A percentile compares a stretch with the other conserved stretches of the same genome.
Evolutionary conservation across 2,113 vertebrate species (phyloP).

Genomic region (Condylura cristata): DNA sequence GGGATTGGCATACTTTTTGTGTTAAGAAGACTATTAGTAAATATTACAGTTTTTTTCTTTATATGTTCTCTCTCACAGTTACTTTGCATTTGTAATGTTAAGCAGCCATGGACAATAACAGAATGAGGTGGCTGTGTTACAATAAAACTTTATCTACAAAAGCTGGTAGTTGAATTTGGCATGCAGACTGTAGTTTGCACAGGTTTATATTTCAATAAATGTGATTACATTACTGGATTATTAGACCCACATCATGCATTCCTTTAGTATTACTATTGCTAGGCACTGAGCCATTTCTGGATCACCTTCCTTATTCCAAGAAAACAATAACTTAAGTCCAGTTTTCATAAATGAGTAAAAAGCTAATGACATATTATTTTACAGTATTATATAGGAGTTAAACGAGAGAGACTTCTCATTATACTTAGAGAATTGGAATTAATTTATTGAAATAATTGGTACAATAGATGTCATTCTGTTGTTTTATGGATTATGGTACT

Average conservation of each 20-base stretch:
- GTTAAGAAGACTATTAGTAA: background rate
- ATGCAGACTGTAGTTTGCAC: background rate
- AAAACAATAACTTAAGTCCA: background rate
- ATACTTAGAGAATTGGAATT: slow-evolving; percentile 5
- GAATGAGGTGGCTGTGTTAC: background rate
- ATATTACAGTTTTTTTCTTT: background rate
- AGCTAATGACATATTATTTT: background rate
- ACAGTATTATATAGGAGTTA: background rate
- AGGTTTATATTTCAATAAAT: slow-evolving; percentile 45
- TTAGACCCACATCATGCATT: background rate
- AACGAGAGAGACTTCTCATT: slow-evolving; percentile 15
- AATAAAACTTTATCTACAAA: slow-evolving; percentile 23
- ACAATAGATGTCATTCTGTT: background rate
- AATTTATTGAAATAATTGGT: background rate
- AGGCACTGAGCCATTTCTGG: slow-evolving; percentile 14
- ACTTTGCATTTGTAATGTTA: background rate
- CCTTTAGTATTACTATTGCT: slow-evolving; percentile 21
- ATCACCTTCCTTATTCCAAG: background rate
- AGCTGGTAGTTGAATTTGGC: background rate
- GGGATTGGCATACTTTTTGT: background rate
- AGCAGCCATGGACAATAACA: background rate
- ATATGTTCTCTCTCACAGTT: slow-evolving; percentile 4
- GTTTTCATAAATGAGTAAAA: slow-evolving; percentile 42
- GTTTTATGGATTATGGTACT: background rate
- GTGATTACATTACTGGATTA: background rate